Evolutionary conservation across 2,888 invertebrate species (phyloP).

Genomic region (Diabrotica balteata): DNA sequence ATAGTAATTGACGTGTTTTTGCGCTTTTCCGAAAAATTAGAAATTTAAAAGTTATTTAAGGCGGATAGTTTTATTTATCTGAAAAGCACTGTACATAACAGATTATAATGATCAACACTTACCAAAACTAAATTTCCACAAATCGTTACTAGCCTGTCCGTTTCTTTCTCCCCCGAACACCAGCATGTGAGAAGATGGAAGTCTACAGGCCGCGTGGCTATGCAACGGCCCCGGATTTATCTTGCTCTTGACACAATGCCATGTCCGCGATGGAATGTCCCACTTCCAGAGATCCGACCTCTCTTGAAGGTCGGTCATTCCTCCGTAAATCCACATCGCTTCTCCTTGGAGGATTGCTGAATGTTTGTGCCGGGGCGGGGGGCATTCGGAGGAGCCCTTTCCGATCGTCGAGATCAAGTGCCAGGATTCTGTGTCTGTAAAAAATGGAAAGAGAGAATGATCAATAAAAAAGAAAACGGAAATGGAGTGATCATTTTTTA

Average conservation of each 20-base stretch:
- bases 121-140: conserved; percentile 88
- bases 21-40: too few species aligned
- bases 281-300: conserved; percentile 54
- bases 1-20: too few species aligned
- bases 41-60: too few species aligned
- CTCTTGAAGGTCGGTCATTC: conserved; percentile 82
- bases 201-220: conserved; percentile 80
- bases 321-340: conserved; percentile 87
- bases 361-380: conserved; percentile 83
- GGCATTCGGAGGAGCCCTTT: conserved; percentile 61
- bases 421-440: conserved; percentile 83
- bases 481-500: too few species aligned
- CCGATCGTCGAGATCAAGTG: conserved; percentile 64
- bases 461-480: too few species aligned
- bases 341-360: conserved; percentile 80
- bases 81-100: too few species aligned
- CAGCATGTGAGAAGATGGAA: conserved; percentile 75
- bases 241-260: conserved; percentile 70
- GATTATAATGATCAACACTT: conserved; percentile 41
- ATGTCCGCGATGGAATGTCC: conserved; percentile 61
- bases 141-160: conserved; percentile 75
- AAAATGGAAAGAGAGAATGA: background rate
- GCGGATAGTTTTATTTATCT: too few species aligned
- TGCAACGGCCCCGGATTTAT: conserved; percentile 75
- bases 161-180: conserved; percentile 81